Base-by-base conservation (phyloP, 2,113 vertebrate genomes). In the Percina caprodes region DNA sequence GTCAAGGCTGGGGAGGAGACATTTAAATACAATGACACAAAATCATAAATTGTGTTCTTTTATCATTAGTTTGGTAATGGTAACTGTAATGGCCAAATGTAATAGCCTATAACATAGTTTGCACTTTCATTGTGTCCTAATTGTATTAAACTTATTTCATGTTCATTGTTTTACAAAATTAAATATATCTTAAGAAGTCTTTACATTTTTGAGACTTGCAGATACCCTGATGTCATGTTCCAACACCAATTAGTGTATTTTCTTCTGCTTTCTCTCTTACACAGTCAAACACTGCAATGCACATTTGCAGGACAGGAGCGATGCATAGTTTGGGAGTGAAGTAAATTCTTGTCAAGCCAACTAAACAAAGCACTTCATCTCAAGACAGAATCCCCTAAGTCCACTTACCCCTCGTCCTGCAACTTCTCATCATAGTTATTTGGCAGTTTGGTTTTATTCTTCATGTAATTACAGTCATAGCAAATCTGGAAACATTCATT, bases 271-370 rank as follows among this genome's bases (percentile, higher is more conserved):
- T 68, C 23, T 73, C 19, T 63, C 39, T n/a, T 19, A 14, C 54
- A 70, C 79, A 81, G 60, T 79, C 66, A 83, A 33, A 24, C 3
- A 23, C 18, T 2, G 16, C 7, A 26, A 55, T 69, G 30, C 68
- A 23, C 49, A 82, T 84, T 67, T 69, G 59, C 19, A 56, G 70
- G 70, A 74, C 81, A 74, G 79, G 58, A 88, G 35, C 58, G 61
- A 11, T 33, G 61, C 69, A 68, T 70, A 74, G 67, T 83, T 83
- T 75, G 51, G 33, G 69, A 79, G 52, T 56, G 60, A 87, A 88
- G 77, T 90, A 82, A 89, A 84, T 87, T 77, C 70, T 65, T 78
- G 77, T 90, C 84, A 88, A 93, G 87, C 73, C 66, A 80, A 90
- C 60, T 61, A 74, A 90, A 76, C 48, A 86, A 91, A 80, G 71